phyloP scores from a whole-genome alignment of 92 coral and sea anemone species.

The Scolanthus callimorphus region DNA sequence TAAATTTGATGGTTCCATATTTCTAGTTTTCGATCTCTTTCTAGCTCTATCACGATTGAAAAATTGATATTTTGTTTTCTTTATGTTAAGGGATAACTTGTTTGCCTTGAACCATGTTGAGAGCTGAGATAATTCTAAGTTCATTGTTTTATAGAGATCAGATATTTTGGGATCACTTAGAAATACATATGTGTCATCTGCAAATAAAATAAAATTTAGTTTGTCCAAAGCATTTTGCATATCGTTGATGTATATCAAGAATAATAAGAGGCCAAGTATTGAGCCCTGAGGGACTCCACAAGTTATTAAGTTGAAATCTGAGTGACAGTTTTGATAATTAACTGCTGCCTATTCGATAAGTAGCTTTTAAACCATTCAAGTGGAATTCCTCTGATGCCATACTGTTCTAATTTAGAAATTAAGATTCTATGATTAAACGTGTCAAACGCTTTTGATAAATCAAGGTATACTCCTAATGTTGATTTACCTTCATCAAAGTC shows the following conservation, averaged over 20 bases:
- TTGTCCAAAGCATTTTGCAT: slow-evolving; percentile 8
- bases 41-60: slow-evolving; percentile 8
- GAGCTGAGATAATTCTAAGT: slow-evolving; percentile 10
- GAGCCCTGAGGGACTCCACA: slow-evolving; percentile 6
- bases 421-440: slow-evolving; percentile 2
- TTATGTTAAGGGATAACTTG: slow-evolving; percentile 19
- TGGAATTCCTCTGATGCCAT: slow-evolving; percentile 5
- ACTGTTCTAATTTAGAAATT: slow-evolving; percentile 1
- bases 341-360: slow-evolving; percentile 2
- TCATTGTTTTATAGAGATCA: slow-evolving; percentile 14
- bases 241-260: slow-evolving; percentile 5
- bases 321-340: background rate
- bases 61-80: slow-evolving; percentile 22
- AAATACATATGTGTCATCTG: slow-evolving; percentile 45
- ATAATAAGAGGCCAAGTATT: background rate
- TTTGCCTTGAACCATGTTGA: slow-evolving; percentile 14
- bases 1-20: background rate
- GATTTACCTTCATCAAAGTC: background rate
- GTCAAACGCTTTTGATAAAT: slow-evolving; percentile 5
- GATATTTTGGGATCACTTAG: slow-evolving; percentile 15
- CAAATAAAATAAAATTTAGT: slow-evolving; percentile 47
- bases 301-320: background rate
- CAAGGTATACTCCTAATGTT: background rate
- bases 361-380: background rate
- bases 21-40: background rate